Evolutionary conservation across 2,888 invertebrate species (phyloP).

Genomic region (Liposcelis brunnea): DNA sequence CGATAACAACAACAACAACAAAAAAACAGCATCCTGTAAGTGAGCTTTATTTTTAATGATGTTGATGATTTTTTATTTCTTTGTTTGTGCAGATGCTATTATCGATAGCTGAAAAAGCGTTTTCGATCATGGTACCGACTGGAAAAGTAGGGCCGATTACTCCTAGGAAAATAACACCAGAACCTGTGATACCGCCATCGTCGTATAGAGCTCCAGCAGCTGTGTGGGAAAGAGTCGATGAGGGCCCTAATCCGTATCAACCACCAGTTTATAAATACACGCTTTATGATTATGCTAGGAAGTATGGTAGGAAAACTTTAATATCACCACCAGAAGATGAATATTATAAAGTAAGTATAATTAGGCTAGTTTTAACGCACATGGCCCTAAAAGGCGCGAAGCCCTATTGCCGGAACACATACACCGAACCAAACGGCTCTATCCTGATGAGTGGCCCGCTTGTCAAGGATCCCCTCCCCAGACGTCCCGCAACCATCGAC

Average conservation of each 20-base stretch:
- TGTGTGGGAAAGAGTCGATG: slow-evolving; percentile 4
- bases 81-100: no score
- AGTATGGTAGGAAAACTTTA: not conserved
- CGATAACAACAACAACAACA: no score
- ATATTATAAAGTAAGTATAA: slow-evolving; percentile 1
- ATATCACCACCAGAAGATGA: not conserved
- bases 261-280: slow-evolving; percentile 6
- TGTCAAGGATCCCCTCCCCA: no score
- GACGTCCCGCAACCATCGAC: no score
- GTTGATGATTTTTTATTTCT: no score
- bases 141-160: slow-evolving; percentile 4
- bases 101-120: not conserved
- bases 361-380: no score
- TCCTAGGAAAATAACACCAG: not conserved
- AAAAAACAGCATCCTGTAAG: no score
- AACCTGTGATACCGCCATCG: not conserved
- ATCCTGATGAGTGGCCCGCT: no score
- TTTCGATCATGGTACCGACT: not conserved
- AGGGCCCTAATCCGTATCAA: not conserved
- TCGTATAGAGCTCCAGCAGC: not conserved
- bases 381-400: no score
- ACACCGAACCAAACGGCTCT: no score
- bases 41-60: no score
- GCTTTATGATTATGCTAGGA: slow-evolving; percentile 3
- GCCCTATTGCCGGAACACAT: no score